phyloP scores from a whole-genome alignment of 2,888 invertebrate genomes.

The Leucoptera coffeella region DNA sequence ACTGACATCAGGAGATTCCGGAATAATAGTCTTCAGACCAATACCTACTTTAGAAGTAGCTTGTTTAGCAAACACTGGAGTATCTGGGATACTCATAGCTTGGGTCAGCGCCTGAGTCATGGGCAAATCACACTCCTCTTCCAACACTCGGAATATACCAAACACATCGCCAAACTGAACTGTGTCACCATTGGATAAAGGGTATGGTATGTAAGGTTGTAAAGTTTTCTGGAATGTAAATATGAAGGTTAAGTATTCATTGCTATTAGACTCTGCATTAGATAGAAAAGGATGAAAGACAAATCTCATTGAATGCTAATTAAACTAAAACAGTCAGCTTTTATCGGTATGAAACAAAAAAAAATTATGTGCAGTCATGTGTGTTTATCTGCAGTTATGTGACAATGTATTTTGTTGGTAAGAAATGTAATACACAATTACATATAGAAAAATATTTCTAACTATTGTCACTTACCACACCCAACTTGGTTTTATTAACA shows the following conservation, averaged over 20 bases:
- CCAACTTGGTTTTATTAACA: slow-evolving; percentile 31
- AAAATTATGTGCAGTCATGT: too few relatives aligned
- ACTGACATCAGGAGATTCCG: slow-evolving; percentile 39
- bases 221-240: slow-evolving; percentile 20
- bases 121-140: slow-evolving; percentile 25
- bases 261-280: neutral
- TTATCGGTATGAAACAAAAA: too few relatives aligned
- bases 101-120: slow-evolving; percentile 23
- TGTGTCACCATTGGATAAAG: slow-evolving; percentile 26
- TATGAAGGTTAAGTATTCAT: neutral
- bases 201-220: slow-evolving; percentile 26
- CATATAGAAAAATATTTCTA: neutral
- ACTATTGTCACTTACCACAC: slow-evolving; percentile 20
- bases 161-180: slow-evolving; percentile 37
- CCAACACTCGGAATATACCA: slow-evolving; percentile 27
- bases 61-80: slow-evolving; percentile 14
- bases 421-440: neutral
- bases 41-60: slow-evolving; percentile 15
- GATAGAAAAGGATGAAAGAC: neutral
- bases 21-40: slow-evolving; percentile 17
- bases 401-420: neutral
- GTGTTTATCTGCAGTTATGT: too few relatives aligned
- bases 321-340: too few relatives aligned
- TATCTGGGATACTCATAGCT: slow-evolving; percentile 23
- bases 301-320: too few relatives aligned